Base-by-base conservation (phyloP, 2,888 invertebrate genomes). In the Corbicula japonica region DNA sequence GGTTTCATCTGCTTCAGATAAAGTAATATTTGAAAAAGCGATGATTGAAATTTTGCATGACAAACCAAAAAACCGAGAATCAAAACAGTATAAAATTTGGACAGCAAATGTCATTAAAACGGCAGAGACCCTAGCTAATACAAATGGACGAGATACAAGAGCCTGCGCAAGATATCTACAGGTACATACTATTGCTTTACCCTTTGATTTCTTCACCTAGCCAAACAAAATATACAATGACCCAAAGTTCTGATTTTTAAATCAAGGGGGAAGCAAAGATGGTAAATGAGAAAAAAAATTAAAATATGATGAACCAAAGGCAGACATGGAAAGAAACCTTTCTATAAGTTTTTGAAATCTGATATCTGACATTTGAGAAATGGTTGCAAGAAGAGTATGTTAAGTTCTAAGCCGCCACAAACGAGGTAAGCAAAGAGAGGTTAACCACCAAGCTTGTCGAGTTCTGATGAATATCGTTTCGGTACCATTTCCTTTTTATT, bases 101-200 rank as follows among this genome's bases (percentile, higher is more conserved):
- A 56, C 56, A 2, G 18, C n/a, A 4, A 56, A 68, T n/a, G n/a
- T 56, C 18, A 30, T 30, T 26, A 68, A 56, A 56, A n/a, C n/a
- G 2, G 68, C 56, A 4, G 50, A 50, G 28, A 26, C 50, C 23
- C 50, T 50, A 8, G 6, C 50, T 2, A n/a, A 28, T 8, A 28
- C 26, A 3, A 23, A 50, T 10, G 50, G 50, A 28, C 3, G 50
- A 50, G 23, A 50, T 50, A 23, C 30, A 23, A 38, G 26, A 21
- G 38, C 70, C 2, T 70, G 70, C 50, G 70, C 70, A 3, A 70
- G 38, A 30, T 61, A 70, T 15, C 61, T 70, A 10, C 44, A 34
- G 15, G 70, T 70, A 50, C 30, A 48, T 21, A 28, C 5, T n/a
- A n/a, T 15, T 10, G 10, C 8, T n/a, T 12, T n/a, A n/a, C 15